These are phyloP conservation scores for Odontomyia ornata DNA, from an alignment of 2,888 invertebrate species.

Conservation along the genomic window DNA sequence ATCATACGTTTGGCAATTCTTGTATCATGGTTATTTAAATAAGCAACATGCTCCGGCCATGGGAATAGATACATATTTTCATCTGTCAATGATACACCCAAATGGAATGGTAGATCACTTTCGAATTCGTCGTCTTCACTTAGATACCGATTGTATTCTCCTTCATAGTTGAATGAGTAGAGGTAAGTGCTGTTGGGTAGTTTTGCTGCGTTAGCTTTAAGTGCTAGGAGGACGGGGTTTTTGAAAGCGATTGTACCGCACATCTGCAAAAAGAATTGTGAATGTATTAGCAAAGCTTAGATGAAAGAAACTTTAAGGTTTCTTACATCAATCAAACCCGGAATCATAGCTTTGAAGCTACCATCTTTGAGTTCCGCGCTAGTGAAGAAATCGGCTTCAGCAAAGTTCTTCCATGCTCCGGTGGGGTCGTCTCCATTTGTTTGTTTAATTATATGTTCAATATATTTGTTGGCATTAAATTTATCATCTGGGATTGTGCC, in stretches of 20 bases:
- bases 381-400: constrained; percentile 57
- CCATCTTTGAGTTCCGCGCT: constrained; percentile 60
- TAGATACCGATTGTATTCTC: constrained; percentile 62
- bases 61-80: constrained; percentile 69
- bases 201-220: constrained; percentile 62
- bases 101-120: constrained; percentile 62
- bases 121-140: constrained; percentile 58
- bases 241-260: constrained; percentile 65
- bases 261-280: constrained; percentile 58
- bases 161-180: constrained; percentile 66
- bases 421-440: constrained; percentile 60
- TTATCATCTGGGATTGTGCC: constrained; percentile 57
- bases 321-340: constrained; percentile 66
- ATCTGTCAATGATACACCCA: constrained; percentile 69
- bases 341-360: constrained; percentile 63
- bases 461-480: constrained; percentile 56
- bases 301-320: not conserved
- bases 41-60: constrained; percentile 58
- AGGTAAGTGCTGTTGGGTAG: constrained; percentile 63
- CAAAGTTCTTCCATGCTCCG: constrained; percentile 58
- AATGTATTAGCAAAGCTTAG: not conserved
- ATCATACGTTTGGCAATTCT: constrained; percentile 65
- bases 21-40: constrained; percentile 60
- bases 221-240: constrained; percentile 63
- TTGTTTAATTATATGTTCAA: constrained; percentile 58